Percentiles rank a stretch among this genome's conserved stretches.
These are phyloP conservation scores for Rhynchotus rufescens DNA, from an alignment of 2,797 vertebrate species.

Conservation along the genomic window DNA sequence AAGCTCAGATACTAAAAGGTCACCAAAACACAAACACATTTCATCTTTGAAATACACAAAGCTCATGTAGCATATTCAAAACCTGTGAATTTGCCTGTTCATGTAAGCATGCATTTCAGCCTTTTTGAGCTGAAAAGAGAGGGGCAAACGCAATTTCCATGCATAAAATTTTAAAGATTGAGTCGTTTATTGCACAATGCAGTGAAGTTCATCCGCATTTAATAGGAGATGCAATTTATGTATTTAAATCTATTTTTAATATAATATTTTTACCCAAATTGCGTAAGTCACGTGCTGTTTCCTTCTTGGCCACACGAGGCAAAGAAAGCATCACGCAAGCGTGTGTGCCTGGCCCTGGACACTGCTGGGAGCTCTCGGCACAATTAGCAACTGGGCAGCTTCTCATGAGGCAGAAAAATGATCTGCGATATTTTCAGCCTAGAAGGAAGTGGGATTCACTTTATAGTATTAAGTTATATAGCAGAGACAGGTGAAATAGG, in stretches of 20 bases:
- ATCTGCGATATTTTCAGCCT: neutral
- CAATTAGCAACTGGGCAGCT: neutral
- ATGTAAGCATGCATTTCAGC: neutral
- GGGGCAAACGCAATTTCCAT: neutral
- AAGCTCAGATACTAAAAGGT: neutral
- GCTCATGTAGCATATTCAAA: neutral
- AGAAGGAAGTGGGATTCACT: neutral
- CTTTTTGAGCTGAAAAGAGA: neutral
- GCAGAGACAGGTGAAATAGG: neutral
- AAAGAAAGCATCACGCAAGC: neutral
- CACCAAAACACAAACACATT: neutral
- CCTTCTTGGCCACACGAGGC: neutral
- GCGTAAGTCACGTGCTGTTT: neutral
- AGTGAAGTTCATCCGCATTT: neutral
- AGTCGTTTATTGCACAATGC: neutral
- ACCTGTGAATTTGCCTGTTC: neutral
- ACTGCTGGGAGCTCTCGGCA: rapidly evolving
- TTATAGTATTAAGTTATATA: neutral
- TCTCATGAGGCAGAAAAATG: neutral
- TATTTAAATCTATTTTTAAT: neutral
- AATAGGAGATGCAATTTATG: neutral
- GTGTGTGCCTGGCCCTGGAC: neutral
- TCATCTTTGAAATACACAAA: neutral
- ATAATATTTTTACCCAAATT: neutral
- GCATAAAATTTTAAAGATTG: neutral